Conservation (phyloP, 2,797 vertebrate genomes). For the Rallus crepitans region DNA sequence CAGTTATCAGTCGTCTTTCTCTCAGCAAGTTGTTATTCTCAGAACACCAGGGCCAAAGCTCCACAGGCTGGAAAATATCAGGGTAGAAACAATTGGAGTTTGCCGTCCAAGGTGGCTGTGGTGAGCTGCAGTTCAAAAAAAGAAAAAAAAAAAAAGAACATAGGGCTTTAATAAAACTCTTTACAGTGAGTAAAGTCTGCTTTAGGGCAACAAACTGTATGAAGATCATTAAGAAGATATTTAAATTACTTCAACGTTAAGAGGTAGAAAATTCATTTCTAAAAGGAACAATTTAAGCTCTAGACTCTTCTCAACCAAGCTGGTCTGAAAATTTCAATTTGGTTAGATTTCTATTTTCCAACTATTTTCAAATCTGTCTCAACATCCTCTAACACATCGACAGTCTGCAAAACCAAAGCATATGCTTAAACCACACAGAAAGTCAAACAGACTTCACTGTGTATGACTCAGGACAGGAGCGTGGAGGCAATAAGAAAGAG, state of each 20-base stretch:
- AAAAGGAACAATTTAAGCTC: background rate
- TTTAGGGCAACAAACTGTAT: background rate
- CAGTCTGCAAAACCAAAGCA: slow-evolving; percentile 47
- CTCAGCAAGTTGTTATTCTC: background rate
- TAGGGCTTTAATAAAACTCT: background rate
- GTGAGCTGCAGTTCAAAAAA: slow-evolving; percentile 81
- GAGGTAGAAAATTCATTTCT: background rate
- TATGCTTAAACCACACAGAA: slow-evolving; percentile 54
- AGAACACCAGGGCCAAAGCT: background rate
- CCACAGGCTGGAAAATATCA: background rate
- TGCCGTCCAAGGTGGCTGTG: slow-evolving; percentile 89
- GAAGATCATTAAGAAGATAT: background rate
- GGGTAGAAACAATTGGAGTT: slow-evolving; percentile 83
- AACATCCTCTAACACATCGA: slow-evolving; percentile 39
- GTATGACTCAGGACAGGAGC: slow-evolving; percentile 15
- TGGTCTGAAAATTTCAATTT: slow-evolving; percentile 52
- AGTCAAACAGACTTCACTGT: slow-evolving; percentile 26
- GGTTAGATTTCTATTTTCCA: slow-evolving; percentile 32
- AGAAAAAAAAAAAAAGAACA: background rate
- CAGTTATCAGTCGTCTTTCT: background rate
- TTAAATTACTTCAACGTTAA: slow-evolving; percentile 30
- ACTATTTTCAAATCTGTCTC: slow-evolving; percentile 49
- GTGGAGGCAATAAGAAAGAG: slow-evolving; percentile 28
- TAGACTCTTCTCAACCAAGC: background rate
- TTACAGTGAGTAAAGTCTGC: background rate